Percentiles rank a stretch among this genome's conserved stretches.
phyloP scores from a whole-genome alignment of 1,140 invertebrate species.

The Rhyacophila brunnea region DNA sequence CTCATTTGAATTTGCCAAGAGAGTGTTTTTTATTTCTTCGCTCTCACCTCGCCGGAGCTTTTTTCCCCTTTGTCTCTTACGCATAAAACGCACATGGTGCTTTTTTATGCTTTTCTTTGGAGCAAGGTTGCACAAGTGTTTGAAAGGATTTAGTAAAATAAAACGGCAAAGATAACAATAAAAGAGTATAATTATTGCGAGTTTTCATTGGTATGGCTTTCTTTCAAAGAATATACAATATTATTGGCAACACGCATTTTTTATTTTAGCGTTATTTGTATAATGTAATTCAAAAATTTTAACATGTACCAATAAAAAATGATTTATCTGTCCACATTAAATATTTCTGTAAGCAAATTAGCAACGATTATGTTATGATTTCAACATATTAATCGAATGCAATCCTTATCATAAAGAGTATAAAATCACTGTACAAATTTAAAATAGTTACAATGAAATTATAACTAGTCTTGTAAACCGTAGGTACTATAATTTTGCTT shows the following conservation, averaged over 20 bases:
- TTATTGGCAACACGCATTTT: not conserved
- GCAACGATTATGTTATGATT: too few relatives aligned
- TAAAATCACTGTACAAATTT: too few relatives aligned
- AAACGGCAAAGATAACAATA: not conserved
- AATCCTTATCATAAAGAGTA: too few relatives aligned
- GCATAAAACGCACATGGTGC: slow-evolving; percentile 32
- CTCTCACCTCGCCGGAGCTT: slow-evolving; percentile 3
- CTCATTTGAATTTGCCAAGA: slow-evolving; percentile 34
- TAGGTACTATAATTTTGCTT: too few relatives aligned
- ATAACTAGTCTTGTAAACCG: too few relatives aligned
- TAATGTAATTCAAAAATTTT: too few relatives aligned
- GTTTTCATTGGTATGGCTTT: not conserved
- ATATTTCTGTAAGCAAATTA: too few relatives aligned
- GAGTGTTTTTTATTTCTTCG: slow-evolving; percentile 19
- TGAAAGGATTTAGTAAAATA: not conserved
- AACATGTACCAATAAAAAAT: too few relatives aligned
- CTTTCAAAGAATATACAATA: not conserved
- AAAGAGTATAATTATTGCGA: not conserved
- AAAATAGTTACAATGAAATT: too few relatives aligned
- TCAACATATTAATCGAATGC: too few relatives aligned
- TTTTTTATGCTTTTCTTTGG: slow-evolving; percentile 24
- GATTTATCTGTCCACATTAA: too few relatives aligned
- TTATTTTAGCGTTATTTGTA: too few relatives aligned
- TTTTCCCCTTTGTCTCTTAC: slow-evolving; percentile 15
- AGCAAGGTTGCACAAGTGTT: not conserved